Conservation (phyloP, 2,888 invertebrate genomes). For the Salpingus planirostris region DNA sequence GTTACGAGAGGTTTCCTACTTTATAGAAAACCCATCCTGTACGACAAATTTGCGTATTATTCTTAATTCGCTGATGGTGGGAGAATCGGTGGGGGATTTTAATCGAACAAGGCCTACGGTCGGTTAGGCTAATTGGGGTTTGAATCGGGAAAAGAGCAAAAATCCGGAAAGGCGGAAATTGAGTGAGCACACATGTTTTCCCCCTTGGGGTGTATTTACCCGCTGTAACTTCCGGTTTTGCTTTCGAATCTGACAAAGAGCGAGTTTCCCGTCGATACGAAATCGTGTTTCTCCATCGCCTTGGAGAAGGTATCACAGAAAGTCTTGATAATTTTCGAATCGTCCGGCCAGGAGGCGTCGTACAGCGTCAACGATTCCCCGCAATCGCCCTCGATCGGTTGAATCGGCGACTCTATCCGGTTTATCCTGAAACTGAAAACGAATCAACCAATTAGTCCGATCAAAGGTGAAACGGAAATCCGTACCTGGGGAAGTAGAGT, state of each 20-base stretch:
- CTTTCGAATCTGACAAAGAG: slow-evolving; percentile 84
- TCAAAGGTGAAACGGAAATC: too few relatives aligned
- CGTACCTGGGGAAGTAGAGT: slow-evolving; percentile 81
- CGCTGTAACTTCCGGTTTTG: slow-evolving; percentile 86
- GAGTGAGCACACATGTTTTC: too few relatives aligned
- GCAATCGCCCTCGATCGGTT: slow-evolving; percentile 79
- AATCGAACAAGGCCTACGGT: too few relatives aligned
- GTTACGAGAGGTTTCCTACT: not conserved
- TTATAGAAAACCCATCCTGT: slow-evolving; percentile 4
- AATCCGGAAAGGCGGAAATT: too few relatives aligned
- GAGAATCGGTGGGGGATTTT: too few relatives aligned
- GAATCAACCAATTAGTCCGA: too few relatives aligned
- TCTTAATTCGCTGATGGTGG: too few relatives aligned
- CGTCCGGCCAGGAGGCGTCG: slow-evolving; percentile 81
- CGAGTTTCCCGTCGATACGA: slow-evolving; percentile 79
- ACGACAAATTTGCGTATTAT: too few relatives aligned
- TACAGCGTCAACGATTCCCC: slow-evolving; percentile 85
- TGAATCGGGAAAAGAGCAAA: too few relatives aligned
- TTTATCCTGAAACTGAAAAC: slow-evolving; percentile 74
- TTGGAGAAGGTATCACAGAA: slow-evolving; percentile 91
- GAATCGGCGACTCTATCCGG: slow-evolving; percentile 79
- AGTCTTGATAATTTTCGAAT: slow-evolving; percentile 84
- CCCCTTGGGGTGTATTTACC: too few relatives aligned
- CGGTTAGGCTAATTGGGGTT: too few relatives aligned
- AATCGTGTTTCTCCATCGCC: slow-evolving; percentile 89